These are phyloP conservation scores for Polyommatus iphigenia DNA, from an alignment of 2,888 invertebrate genomes.

Conservation along the genomic window DNA sequence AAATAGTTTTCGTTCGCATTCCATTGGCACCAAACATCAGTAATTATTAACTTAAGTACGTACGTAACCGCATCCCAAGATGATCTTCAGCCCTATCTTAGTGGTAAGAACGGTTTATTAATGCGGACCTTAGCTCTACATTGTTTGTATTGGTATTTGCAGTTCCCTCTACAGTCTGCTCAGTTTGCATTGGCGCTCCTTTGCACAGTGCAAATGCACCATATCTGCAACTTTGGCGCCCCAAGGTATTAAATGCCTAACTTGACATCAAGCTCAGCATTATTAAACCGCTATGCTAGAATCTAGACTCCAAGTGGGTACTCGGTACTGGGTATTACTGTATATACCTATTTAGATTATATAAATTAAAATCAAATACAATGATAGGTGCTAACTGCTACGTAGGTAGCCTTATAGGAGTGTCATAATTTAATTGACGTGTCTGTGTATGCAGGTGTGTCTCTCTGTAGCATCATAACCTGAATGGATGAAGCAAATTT, in stretches of 20 bases:
- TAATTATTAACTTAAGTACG: too few species aligned
- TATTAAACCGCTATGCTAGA: not conserved
- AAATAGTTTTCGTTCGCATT: too few species aligned
- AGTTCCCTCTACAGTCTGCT: not conserved
- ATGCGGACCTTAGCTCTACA: not conserved
- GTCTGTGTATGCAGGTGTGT: too few species aligned
- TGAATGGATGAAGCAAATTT: too few species aligned
- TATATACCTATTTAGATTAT: too few species aligned
- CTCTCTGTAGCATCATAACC: too few species aligned
- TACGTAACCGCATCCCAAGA: not conserved
- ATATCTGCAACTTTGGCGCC: not conserved
- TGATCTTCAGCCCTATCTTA: not conserved
- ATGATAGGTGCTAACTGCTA: too few species aligned
- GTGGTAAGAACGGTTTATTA: not conserved
- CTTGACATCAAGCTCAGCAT: not conserved
- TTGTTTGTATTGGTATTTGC: conserved; percentile 7
- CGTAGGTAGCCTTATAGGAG: too few species aligned
- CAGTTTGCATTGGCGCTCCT: not conserved
- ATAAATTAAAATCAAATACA: too few species aligned
- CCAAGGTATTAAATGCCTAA: conserved; percentile 1
- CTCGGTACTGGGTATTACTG: too few species aligned
- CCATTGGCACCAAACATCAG: too few species aligned
- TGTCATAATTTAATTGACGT: too few species aligned
- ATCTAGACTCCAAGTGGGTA: not conserved
- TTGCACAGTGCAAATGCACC: not conserved